phyloP scores from a whole-genome alignment of 1,140 invertebrate species.

The Drosophila triauraria region DNA sequence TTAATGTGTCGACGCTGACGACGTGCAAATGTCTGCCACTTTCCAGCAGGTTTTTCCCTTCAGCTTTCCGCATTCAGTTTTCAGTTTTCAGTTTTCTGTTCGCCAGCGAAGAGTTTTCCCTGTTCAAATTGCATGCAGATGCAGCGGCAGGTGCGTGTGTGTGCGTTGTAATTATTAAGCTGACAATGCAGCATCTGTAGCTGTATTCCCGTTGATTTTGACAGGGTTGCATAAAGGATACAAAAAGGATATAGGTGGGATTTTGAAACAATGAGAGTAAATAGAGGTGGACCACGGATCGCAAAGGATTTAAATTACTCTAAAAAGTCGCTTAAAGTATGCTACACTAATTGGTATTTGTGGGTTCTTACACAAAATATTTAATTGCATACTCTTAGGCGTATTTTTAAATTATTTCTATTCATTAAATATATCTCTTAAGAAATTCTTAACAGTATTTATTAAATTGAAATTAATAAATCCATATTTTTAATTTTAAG shows the following conservation, averaged over 20 bases:
- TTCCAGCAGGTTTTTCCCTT: slow-evolving; percentile 64
- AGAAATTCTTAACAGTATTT: not conserved
- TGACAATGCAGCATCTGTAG: slow-evolving; percentile 66
- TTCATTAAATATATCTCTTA: no score
- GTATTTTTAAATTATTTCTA: not conserved
- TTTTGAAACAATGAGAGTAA: not conserved
- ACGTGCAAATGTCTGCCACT: slow-evolving; percentile 79
- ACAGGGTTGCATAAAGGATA: slow-evolving; percentile 20
- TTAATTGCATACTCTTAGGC: not conserved
- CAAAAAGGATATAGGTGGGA: not conserved
- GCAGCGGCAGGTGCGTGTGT: slow-evolving; percentile 41
- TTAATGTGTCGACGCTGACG: slow-evolving; percentile 80
- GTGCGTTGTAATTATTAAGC: slow-evolving; percentile 73
- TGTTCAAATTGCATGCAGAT: slow-evolving; percentile 66
- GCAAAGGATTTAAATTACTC: not conserved
- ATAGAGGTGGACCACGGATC: not conserved
- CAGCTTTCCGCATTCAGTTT: slow-evolving; percentile 23
- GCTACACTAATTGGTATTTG: not conserved
- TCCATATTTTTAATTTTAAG: not conserved
- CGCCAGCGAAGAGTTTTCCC: slow-evolving; percentile 22
- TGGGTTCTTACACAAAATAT: not conserved
- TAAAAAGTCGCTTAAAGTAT: no score
- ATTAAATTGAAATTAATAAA: not conserved
- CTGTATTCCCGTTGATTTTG: slow-evolving; percentile 19
- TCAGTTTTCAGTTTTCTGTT: slow-evolving; percentile 24